These are phyloP conservation scores for Anser cygnoides DNA, from an alignment of 2,113 vertebrate species.

Conservation along the genomic window DNA sequence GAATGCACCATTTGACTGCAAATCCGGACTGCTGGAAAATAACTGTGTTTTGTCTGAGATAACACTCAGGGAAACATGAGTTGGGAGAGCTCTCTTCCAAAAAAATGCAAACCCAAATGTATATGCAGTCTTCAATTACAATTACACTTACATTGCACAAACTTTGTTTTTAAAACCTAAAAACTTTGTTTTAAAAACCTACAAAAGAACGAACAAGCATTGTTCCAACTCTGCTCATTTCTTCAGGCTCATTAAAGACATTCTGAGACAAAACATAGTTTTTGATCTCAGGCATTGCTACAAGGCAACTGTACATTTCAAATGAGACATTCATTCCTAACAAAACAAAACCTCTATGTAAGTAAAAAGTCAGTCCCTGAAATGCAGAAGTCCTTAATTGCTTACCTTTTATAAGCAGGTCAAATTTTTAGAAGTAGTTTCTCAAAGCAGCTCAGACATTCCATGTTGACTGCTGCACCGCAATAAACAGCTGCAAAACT, in stretches of 20 bases:
- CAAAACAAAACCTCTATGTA: neutral
- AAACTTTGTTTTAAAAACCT: neutral
- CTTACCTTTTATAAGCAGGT: slow-evolving; percentile 65
- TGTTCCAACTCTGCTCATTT: slow-evolving; percentile 1
- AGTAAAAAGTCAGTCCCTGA: neutral
- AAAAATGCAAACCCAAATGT: neutral
- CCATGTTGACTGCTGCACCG: slow-evolving; percentile 66
- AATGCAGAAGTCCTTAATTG: neutral
- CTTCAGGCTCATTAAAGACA: slow-evolving; percentile 22
- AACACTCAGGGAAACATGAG: neutral
- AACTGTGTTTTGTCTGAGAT: neutral
- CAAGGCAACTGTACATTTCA: neutral
- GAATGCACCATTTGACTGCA: neutral
- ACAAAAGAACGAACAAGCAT: neutral
- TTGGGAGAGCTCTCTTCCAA: neutral
- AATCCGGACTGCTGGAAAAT: neutral
- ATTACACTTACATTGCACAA: neutral
- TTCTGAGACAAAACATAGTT: slow-evolving; percentile 4
- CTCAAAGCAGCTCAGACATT: slow-evolving; percentile 59
- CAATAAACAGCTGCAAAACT: slow-evolving; percentile 80
- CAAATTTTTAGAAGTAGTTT: slow-evolving; percentile 50
- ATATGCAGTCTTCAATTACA: neutral
- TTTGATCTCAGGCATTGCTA: slow-evolving; percentile 70
- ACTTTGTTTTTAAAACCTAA: slow-evolving; percentile 12
- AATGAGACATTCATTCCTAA: neutral